phyloP scores from a whole-genome alignment of 2,888 invertebrate species.

The Caenorhabditis doughertyi region DNA sequence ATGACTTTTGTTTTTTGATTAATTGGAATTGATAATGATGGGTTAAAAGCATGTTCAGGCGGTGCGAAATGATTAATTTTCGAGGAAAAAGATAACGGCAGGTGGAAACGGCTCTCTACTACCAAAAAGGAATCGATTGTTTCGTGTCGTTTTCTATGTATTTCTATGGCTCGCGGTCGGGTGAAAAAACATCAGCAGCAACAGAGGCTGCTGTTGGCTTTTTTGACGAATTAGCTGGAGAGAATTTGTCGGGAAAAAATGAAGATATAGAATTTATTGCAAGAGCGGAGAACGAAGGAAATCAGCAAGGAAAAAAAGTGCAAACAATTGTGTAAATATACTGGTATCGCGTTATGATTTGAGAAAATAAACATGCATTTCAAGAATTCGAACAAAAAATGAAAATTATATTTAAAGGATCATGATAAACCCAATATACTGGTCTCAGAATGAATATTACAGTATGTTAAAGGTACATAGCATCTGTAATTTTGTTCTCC shows the following conservation, averaged over 20 bases:
- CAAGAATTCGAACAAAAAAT: not conserved
- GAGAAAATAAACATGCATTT: not conserved
- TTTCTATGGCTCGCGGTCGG: conserved; percentile 53
- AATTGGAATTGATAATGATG: conserved; percentile 17
- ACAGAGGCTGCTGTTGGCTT: conserved; percentile 6
- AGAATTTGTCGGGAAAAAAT: not conserved
- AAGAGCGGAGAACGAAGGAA: not conserved
- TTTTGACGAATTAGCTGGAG: conserved; percentile 40
- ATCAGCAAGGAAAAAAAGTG: conserved; percentile 4
- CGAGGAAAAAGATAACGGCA: conserved; percentile 25
- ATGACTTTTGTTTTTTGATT: conserved; percentile 21
- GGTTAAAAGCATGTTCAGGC: conserved; percentile 5
- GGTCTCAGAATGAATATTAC: conserved; percentile 8
- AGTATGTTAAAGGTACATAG: conserved; percentile 7
- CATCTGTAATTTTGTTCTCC: too few species aligned
- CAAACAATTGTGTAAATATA: conserved; percentile 51
- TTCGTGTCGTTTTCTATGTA: conserved; percentile 51
- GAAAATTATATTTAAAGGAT: not conserved
- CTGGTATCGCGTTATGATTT: conserved; percentile 24
- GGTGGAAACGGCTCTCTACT: conserved; percentile 6
- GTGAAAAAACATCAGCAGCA: conserved; percentile 20
- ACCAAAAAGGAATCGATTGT: conserved; percentile 41
- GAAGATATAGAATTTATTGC: conserved; percentile 1
- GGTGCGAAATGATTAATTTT: conserved; percentile 22
- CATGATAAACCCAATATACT: not conserved